These are phyloP conservation scores for Subacronicta megacephala DNA, from an alignment of 2,888 invertebrate genomes.

Conservation along the genomic window DNA sequence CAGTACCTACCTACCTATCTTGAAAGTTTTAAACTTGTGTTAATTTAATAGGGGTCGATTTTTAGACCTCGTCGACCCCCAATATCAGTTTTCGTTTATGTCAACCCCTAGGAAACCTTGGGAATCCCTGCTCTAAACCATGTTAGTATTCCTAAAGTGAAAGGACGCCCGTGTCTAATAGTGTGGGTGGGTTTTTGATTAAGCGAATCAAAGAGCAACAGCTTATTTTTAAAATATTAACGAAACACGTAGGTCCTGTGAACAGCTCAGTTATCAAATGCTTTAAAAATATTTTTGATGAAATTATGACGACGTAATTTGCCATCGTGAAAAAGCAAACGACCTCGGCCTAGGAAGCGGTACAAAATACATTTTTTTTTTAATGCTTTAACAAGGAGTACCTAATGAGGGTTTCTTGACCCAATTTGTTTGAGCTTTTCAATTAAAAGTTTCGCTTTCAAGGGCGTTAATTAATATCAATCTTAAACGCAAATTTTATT, in stretches of 20 bases:
- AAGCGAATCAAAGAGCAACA: too few species aligned
- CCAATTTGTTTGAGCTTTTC: constrained; percentile 38
- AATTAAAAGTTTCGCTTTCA: constrained; percentile 36
- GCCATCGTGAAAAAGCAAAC: constrained; percentile 1
- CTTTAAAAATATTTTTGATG: not conserved
- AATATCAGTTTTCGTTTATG: too few species aligned
- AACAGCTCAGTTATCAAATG: not conserved
- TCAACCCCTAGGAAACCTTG: too few species aligned
- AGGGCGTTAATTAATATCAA: constrained; percentile 31
- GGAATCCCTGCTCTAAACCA: too few species aligned
- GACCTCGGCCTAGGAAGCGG: constrained; percentile 10
- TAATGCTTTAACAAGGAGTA: constrained; percentile 23
- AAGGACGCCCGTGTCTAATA: too few species aligned
- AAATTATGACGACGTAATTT: not conserved
- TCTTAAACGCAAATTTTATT: constrained; percentile 13
- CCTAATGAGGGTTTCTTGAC: constrained; percentile 37
- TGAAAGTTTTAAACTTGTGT: too few species aligned
- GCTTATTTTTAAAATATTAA: not conserved
- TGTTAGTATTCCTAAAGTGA: too few species aligned
- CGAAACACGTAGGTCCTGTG: not conserved
- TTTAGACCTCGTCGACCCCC: too few species aligned
- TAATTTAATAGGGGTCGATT: too few species aligned
- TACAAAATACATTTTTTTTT: constrained; percentile 24
- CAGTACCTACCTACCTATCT: too few species aligned
- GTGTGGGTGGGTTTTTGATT: too few species aligned